Percentiles rank a stretch among this genome's conserved stretches.
Evolutionary conservation across 1,140 invertebrate species (phyloP).

Genomic region (Planococcus citri): DNA sequence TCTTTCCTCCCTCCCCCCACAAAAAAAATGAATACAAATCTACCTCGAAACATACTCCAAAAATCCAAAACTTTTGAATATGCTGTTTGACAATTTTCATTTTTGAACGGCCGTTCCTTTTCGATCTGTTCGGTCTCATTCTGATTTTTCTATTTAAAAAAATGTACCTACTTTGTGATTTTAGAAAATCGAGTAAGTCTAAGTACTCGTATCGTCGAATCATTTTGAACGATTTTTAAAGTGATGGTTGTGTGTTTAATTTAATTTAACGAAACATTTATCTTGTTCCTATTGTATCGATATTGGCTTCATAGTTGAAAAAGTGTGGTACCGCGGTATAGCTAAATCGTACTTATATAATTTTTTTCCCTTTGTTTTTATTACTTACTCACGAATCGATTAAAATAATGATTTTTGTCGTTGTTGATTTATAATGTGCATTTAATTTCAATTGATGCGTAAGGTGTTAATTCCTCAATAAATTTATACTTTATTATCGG

Average conservation of each 20-base stretch:
- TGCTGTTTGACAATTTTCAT: no score
- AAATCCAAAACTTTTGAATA: no score
- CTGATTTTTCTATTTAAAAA: no score
- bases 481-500: constrained; percentile 14
- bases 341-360: background rate
- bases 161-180: no score
- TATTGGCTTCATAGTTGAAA: background rate
- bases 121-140: no score
- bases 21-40: no score
- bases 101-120: no score
- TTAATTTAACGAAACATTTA: constrained; percentile 3
- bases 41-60: no score
- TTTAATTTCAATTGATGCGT: constrained; percentile 11
- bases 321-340: background rate
- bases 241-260: background rate
- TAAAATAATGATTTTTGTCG: constrained; percentile 9
- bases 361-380: constrained; percentile 21
- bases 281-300: background rate
- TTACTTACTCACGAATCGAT: background rate
- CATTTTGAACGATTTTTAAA: background rate
- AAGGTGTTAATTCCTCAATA: constrained; percentile 14
- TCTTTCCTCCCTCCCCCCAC: no score
- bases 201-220: no score
- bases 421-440: constrained; percentile 16
- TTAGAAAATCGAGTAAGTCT: no score